A percentile compares a stretch with the other conserved stretches of the same genome.
Conservation (phyloP, 2,797 vertebrate species). For the Danio choprae region DNA sequence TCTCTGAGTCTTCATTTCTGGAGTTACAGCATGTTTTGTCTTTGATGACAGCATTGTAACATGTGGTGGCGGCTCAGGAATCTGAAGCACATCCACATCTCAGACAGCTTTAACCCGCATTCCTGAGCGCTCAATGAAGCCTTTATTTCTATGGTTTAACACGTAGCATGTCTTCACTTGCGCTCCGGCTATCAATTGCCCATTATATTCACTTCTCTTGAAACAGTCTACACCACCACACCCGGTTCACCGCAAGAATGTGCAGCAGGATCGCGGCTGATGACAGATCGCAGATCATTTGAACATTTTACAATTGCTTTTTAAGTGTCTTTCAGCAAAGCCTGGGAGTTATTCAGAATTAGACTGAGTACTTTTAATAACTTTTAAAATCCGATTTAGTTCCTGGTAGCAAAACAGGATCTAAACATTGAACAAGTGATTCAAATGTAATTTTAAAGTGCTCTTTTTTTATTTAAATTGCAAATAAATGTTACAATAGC, state of each 20-base stretch:
- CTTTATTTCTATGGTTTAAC: conserved; percentile 38
- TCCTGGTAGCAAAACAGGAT: background rate
- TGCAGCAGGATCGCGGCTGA: conserved; percentile 5
- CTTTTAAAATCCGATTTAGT: background rate
- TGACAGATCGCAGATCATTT: conserved; percentile 37
- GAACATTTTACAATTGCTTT: conserved; percentile 24
- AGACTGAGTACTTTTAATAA: background rate
- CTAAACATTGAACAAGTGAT: background rate
- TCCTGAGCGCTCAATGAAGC: conserved; percentile 27
- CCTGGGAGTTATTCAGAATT: background rate
- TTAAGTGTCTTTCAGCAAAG: conserved; percentile 32
- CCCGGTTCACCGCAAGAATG: conserved; percentile 54
- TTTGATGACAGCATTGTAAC: conserved; percentile 27
- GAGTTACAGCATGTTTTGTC: conserved; percentile 2
- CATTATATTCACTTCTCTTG: conserved; percentile 33
- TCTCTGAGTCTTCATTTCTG: background rate
- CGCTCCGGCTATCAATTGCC: conserved; percentile 44
- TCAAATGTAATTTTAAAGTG: background rate
- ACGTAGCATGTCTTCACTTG: conserved; percentile 48
- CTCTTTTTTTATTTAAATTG: background rate
- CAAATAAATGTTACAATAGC: too few species aligned
- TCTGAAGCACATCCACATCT: conserved; percentile 37
- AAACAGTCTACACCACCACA: conserved; percentile 52
- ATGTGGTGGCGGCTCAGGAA: conserved; percentile 43
- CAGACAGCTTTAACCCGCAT: conserved; percentile 25